Percentiles rank a stretch among this genome's conserved stretches.
These are phyloP conservation scores for Leptobrachium leishanense DNA, from an alignment of 2,113 vertebrate genomes.

Conservation along the genomic window DNA sequence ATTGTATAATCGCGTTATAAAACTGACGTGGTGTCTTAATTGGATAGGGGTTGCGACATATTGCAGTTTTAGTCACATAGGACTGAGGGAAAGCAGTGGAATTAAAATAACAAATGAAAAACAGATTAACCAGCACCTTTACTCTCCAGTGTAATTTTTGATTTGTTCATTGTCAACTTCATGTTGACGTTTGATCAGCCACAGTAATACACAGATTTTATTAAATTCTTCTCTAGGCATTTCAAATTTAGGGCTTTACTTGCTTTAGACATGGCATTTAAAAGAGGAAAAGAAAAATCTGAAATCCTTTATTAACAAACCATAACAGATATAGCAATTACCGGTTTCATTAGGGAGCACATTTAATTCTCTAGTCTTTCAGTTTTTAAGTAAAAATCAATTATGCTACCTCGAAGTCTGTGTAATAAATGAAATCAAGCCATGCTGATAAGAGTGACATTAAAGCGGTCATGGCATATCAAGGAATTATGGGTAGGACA, in stretches of 20 bases:
- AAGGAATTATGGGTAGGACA: constrained; percentile 10
- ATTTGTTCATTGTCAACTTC: constrained; percentile 33
- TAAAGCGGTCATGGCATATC: background rate
- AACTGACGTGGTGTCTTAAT: background rate
- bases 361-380: constrained; percentile 29
- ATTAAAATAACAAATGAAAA: constrained; percentile 39
- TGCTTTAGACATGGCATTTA: constrained; percentile 18
- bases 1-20: no score
- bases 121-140: constrained; percentile 21
- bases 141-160: background rate
- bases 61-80: background rate
- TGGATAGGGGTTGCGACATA: background rate
- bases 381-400: constrained; percentile 37
- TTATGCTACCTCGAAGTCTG: constrained; percentile 25
- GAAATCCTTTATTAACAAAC: constrained; percentile 39
- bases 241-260: constrained; percentile 20
- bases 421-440: constrained; percentile 33
- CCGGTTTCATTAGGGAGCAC: constrained; percentile 41
- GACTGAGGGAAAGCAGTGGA: constrained; percentile 5
- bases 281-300: constrained; percentile 21
- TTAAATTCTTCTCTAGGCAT: constrained; percentile 45
- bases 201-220: constrained; percentile 28
- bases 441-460: constrained; percentile 1
- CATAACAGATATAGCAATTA: constrained; percentile 33
- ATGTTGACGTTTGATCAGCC: constrained; percentile 12